Evolutionary conservation across 2,113 vertebrate genomes (phyloP), one percentile per base, ranked within the genome.

Genomic region (Mormyrus lacerda): DNA sequence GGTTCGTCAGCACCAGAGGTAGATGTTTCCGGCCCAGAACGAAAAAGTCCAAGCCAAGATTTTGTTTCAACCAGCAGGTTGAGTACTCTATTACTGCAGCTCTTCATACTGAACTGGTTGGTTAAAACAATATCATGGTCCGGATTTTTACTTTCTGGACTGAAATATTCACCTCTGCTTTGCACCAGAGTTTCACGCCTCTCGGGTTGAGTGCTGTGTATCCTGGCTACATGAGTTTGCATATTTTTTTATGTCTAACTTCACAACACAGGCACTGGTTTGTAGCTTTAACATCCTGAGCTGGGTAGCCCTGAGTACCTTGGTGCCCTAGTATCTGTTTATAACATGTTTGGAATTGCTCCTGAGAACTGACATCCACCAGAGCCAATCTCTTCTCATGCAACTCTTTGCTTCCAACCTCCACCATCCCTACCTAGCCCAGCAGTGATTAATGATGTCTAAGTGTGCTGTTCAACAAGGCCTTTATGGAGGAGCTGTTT

Each of bases 361-460:
- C 61, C n/a, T 27, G 61, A 9, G n/a, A 65, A 31, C 61, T 27
- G n/a, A 31, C n/a, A 65, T 65, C 55, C 27, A 21, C 7, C 85
- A 15, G 0, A 47, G 4, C 3, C 45, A 24, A 15, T 85, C 3
- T 4, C 51, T 61, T n/a, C n/a, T 17, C 15, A 61, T 21, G 19
- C 24, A 15, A 44, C 35, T 24, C 53, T 44, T 44, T 24, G 19
- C 35, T 42, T 31, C 17, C 50, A 21, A 7, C 7, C 21, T 48
- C 2, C 47, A 48, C 15, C 27, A 27, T 7, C 48, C 3, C 44
- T 10, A n/a, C 91, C 42, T 50, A 91, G 91, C 88, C 90, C 90
- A 90, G 9, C 89, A 99, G 98, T 99, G 90, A 97, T 99, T 97
- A 99, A 99, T 93, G 98, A 99, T 95, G 99, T 99, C 95, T 99